These are phyloP conservation scores for Takifugu flavidus DNA, from an alignment of 2,113 vertebrate genomes.

Conservation along the genomic window DNA sequence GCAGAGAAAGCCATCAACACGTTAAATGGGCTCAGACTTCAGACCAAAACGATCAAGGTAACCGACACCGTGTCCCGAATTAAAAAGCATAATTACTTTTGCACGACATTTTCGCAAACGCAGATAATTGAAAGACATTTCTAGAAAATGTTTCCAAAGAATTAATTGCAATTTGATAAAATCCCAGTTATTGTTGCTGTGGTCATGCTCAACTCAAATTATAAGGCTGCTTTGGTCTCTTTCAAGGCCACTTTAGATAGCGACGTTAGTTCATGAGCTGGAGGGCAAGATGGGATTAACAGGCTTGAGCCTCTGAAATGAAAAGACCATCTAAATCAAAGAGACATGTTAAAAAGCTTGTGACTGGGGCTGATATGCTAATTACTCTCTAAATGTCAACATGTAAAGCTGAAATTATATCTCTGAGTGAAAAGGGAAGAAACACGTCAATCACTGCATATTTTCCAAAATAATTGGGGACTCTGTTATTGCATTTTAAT, in stretches of 20 bases:
- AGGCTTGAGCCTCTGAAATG: slow-evolving; percentile 38
- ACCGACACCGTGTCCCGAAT: slow-evolving; percentile 34
- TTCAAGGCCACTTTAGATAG: slow-evolving; percentile 23
- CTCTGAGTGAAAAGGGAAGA: slow-evolving; percentile 40
- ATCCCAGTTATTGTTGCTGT: background rate
- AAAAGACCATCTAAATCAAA: slow-evolving; percentile 55
- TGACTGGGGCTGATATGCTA: slow-evolving; percentile 42
- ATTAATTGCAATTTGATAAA: slow-evolving; percentile 5
- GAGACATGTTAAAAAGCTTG: slow-evolving; percentile 40
- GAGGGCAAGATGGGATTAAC: slow-evolving; percentile 37
- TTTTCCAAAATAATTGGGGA: slow-evolving; percentile 43
- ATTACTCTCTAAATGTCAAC: slow-evolving; percentile 57
- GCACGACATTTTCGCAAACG: background rate
- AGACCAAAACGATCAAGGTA: slow-evolving; percentile 99
- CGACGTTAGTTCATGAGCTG: slow-evolving; percentile 27
- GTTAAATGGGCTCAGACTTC: slow-evolving; percentile 99
- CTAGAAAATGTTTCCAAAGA: background rate
- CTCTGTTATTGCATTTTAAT: slow-evolving; percentile 45
- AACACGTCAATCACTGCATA: slow-evolving; percentile 30
- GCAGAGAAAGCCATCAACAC: slow-evolving; percentile 99
- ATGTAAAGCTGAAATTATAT: slow-evolving; percentile 56
- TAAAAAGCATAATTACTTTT: background rate
- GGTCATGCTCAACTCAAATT: background rate
- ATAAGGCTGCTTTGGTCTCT: slow-evolving; percentile 2
- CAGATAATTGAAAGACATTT: background rate